These are phyloP conservation scores for Luperina testacea DNA, from an alignment of 2,888 invertebrate species.

Conservation along the genomic window DNA sequence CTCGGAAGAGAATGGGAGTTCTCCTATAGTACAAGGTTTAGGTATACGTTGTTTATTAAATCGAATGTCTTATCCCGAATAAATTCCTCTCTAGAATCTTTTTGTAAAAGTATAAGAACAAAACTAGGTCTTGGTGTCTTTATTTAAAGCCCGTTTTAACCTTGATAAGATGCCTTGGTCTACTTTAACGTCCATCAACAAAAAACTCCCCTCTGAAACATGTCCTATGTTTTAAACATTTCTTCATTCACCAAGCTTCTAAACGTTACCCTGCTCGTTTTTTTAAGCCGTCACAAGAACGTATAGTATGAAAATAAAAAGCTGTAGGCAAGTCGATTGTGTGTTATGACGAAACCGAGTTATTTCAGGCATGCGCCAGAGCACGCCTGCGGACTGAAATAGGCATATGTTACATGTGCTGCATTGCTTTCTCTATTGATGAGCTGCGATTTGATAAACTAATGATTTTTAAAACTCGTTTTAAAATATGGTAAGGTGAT, in stretches of 20 bases:
- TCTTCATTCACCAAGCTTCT: conserved; percentile 24
- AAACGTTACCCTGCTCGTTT: conserved; percentile 12
- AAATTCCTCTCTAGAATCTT: not conserved
- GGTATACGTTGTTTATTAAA: not conserved
- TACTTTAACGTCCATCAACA: not conserved
- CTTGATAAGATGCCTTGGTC: not conserved
- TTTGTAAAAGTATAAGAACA: not conserved
- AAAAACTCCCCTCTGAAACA: not conserved
- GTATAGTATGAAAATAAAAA: conserved; percentile 68
- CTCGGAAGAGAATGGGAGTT: not conserved
- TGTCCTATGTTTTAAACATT: conserved; percentile 6
- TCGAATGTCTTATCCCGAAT: not conserved
- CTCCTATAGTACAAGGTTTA: not conserved
- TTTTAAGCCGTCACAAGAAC: conserved; percentile 33
- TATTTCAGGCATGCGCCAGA: conserved; percentile 74
- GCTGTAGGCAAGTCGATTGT: conserved; percentile 62
- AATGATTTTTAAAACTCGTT: conserved; percentile 16
- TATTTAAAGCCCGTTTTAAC: not conserved
- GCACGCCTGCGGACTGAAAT: conserved; percentile 70
- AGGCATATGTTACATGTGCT: conserved; percentile 59
- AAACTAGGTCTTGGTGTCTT: not conserved
- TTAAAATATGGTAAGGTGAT: not conserved
- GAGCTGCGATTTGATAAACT: conserved; percentile 37
- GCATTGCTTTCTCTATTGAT: conserved; percentile 54
- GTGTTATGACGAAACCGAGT: conserved; percentile 74